Conservation (phyloP, 1,140 invertebrate genomes). For the Drosophila sucinea region DNA sequence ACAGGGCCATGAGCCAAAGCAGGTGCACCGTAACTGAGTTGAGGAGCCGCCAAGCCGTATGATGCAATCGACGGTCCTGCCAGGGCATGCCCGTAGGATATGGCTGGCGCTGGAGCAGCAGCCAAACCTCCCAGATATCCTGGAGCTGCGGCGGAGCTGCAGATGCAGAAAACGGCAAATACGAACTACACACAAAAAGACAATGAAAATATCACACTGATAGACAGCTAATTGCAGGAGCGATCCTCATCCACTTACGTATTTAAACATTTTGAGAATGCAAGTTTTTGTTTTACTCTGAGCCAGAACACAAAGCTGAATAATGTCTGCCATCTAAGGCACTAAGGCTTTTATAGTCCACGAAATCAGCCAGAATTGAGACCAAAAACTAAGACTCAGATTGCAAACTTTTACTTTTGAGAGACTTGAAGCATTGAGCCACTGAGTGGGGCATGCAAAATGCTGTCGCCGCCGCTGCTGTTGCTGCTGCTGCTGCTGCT, state of each 20-base stretch:
- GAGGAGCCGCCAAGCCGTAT: conserved; percentile 50
- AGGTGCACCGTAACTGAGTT: conserved; percentile 32
- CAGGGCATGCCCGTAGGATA: conserved; percentile 42
- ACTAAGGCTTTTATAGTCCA: conserved; percentile 76
- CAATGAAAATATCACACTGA: neutral
- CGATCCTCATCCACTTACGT: conserved; percentile 50
- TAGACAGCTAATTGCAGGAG: no score
- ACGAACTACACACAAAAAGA: conserved; percentile 45
- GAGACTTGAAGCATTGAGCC: conserved; percentile 39
- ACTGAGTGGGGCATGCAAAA: conserved; percentile 64
- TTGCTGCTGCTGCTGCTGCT: conserved; percentile 23
- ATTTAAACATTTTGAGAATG: conserved; percentile 69
- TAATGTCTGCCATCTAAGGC: conserved; percentile 55
- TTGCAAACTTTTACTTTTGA: conserved; percentile 73
- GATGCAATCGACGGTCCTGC: conserved; percentile 44
- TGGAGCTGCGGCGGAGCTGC: conserved; percentile 71
- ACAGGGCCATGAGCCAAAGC: conserved; percentile 48
- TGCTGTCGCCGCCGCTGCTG: conserved; percentile 30
- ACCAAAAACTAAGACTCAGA: conserved; percentile 32
- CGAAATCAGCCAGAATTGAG: conserved; percentile 22
- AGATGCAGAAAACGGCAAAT: conserved; percentile 62
- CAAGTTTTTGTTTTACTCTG: conserved; percentile 38
- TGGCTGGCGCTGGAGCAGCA: conserved; percentile 52
- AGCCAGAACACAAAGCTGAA: conserved; percentile 72
- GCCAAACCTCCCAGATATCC: conserved; percentile 65